Percentiles rank a stretch among this genome's conserved stretches.
phyloP scores from a whole-genome alignment of 2,888 invertebrate genomes.

The Iselma pallidipennis region DNA sequence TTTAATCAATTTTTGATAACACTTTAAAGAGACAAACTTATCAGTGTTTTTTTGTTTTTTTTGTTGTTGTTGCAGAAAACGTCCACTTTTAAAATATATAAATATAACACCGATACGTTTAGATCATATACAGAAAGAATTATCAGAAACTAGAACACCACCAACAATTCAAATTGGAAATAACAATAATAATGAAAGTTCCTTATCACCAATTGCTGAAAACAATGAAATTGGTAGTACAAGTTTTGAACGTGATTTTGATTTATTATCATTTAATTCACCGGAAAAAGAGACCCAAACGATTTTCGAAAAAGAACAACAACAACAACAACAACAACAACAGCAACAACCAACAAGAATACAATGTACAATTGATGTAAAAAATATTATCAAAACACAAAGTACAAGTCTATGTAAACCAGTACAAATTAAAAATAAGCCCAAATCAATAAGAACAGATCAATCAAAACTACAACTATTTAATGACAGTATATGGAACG shows the following conservation, averaged over 20 bases:
- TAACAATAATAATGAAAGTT: neutral
- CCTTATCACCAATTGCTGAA: neutral
- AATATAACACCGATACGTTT: constrained; percentile 8
- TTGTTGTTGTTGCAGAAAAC: neutral
- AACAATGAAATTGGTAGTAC: neutral
- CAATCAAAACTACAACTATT: constrained; percentile 6
- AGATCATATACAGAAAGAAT: constrained; percentile 9
- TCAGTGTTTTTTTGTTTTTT: no score
- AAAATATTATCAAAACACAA: constrained; percentile 26
- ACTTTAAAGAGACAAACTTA: no score
- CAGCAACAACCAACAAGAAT: constrained; percentile 23
- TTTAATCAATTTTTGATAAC: neutral
- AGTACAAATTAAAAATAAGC: constrained; percentile 6
- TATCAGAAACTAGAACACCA: constrained; percentile 19
- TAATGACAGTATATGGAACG: constrained; percentile 9
- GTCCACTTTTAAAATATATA: neutral
- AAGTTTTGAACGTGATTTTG: neutral
- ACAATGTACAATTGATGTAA: constrained; percentile 26
- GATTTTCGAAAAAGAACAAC: no score
- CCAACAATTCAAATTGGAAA: constrained; percentile 26
- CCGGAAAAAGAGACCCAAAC: neutral
- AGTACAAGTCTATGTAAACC: constrained; percentile 19
- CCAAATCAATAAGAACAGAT: neutral
- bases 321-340: constrained; percentile 23
- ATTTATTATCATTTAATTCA: neutral